These are phyloP conservation scores for Callocephalon fimbriatum DNA, from an alignment of 2,113 vertebrate genomes.

Conservation along the genomic window DNA sequence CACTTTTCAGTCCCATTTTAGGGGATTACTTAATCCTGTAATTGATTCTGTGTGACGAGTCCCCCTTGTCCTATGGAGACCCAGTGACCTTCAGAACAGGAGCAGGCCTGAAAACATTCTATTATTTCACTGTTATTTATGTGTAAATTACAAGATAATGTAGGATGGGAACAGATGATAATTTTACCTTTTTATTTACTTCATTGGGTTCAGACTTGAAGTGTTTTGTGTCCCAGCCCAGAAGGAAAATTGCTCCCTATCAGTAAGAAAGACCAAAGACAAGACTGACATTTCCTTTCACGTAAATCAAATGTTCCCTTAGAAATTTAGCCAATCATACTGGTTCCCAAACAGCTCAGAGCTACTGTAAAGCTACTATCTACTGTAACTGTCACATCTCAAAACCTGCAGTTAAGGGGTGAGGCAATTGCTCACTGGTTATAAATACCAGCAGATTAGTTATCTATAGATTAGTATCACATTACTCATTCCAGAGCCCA, in stretches of 20 bases:
- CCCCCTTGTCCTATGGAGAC: background rate
- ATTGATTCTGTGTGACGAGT: conserved; percentile 24
- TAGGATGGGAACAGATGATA: conserved; percentile 47
- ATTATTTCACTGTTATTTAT: conserved; percentile 68
- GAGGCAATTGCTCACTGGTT: conserved; percentile 44
- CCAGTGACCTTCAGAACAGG: conserved; percentile 15
- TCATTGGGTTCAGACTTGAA: conserved; percentile 44
- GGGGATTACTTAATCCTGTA: conserved; percentile 52
- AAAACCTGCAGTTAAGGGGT: background rate
- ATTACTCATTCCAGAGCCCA: conserved; percentile 53
- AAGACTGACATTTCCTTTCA: background rate
- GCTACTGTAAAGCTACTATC: background rate
- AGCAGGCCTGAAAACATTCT: conserved; percentile 60
- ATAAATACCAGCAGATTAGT: conserved; percentile 59
- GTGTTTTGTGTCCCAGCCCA: background rate
- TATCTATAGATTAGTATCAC: conserved; percentile 63
- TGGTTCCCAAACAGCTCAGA: background rate
- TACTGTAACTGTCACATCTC: conserved; percentile 7
- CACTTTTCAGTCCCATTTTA: conserved; percentile 66
- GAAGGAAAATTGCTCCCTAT: background rate
- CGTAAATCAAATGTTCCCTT: background rate
- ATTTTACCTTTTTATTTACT: conserved; percentile 55
- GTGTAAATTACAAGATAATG: conserved; percentile 68
- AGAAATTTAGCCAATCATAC: background rate
- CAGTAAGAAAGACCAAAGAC: conserved; percentile 5